Base-by-base conservation (phyloP, 2,113 vertebrate species). In the Abramis brama region DNA sequence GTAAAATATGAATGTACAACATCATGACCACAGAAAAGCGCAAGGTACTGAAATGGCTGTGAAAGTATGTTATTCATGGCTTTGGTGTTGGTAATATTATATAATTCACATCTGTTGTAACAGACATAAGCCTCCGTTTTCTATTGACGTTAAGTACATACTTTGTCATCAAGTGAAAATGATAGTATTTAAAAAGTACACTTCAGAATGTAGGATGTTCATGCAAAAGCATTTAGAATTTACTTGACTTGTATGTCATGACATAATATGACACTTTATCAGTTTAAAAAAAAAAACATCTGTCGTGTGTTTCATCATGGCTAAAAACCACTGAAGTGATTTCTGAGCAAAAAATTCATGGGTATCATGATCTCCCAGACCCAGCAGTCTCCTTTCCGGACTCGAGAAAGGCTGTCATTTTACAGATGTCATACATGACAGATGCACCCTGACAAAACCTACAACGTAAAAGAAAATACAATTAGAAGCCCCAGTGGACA, bases 401-500 rank as follows among this genome's bases (percentile, higher is more conserved):
- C 92, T 93, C 91, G 89, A 89, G 93, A 86, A 92, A 90, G 89
- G 91, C 93, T 94, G 94, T 94, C 94, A 93, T 93, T 93, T 94
- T 92, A 88, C 86, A 93, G 91, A 91, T 87, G 93, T 90, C 89
- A 90, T 88, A 80, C 75, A 93, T 94, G 94, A 95, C 93, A 93
- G 93, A 95, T 95, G 92, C 89, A 89, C 83, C 91, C 91, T 93
- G 92, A 94, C 94, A 94, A 93, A 93, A 88, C 82, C 90, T 89
- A 91, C 88, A 90, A 89, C 92, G 91, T 93, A 92, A 91, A 92
- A 94, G 90, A 94, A 93, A 94, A 94, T 93, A 93, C 92, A 95
- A 96, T 95, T 95, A 95, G 92, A 84, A 86, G 92, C 92, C 91
- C 93, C 91, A 91, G 91, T 95, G 93, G 94, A 94, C 89, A 92